A percentile compares a stretch with the other conserved stretches of the same genome.
These are phyloP conservation scores for Drosophila pseudoananassae DNA, from an alignment of 1,140 invertebrate genomes.

Conservation along the genomic window DNA sequence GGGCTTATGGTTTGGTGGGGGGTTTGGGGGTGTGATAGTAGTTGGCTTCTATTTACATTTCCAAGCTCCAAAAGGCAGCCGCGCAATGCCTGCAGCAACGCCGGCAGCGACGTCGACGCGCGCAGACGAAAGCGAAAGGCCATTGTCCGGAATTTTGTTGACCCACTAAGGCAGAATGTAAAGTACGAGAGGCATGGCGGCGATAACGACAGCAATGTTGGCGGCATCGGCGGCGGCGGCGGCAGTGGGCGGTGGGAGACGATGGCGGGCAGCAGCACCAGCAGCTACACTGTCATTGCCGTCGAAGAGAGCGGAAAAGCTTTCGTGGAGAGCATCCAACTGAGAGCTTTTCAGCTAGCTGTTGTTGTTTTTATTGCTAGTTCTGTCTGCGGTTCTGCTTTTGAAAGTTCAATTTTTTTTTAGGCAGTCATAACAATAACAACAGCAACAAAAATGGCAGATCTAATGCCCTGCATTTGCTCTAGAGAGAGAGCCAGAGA, in stretches of 20 bases:
- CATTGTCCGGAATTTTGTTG: slow-evolving; percentile 84
- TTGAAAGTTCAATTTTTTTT: slow-evolving; percentile 45
- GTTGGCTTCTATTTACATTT: slow-evolving; percentile 65
- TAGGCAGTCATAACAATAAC: neutral
- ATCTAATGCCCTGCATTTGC: slow-evolving; percentile 51
- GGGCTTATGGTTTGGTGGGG: neutral
- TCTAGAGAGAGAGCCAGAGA: slow-evolving; percentile 45
- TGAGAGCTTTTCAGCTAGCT: slow-evolving; percentile 17
- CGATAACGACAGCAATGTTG: slow-evolving; percentile 71
- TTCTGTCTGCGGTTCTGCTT: slow-evolving; percentile 7
- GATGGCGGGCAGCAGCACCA: neutral
- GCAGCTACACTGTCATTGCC: slow-evolving; percentile 51
- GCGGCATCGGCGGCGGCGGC: no score
- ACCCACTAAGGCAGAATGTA: slow-evolving; percentile 82
- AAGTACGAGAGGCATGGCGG: slow-evolving; percentile 67
- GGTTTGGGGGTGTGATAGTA: slow-evolving; percentile 13
- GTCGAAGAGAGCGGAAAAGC: slow-evolving; percentile 52
- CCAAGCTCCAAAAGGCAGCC: slow-evolving; percentile 47
- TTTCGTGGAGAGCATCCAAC: neutral
- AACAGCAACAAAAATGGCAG: neutral
- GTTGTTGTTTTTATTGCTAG: slow-evolving; percentile 10
- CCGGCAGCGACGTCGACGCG: slow-evolving; percentile 41
- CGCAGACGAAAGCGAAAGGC: slow-evolving; percentile 84
- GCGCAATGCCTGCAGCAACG: slow-evolving; percentile 25
- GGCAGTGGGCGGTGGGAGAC: neutral